phyloP scores from a whole-genome alignment of 2,113 vertebrate genomes.

The Chaenogobius annularis region DNA sequence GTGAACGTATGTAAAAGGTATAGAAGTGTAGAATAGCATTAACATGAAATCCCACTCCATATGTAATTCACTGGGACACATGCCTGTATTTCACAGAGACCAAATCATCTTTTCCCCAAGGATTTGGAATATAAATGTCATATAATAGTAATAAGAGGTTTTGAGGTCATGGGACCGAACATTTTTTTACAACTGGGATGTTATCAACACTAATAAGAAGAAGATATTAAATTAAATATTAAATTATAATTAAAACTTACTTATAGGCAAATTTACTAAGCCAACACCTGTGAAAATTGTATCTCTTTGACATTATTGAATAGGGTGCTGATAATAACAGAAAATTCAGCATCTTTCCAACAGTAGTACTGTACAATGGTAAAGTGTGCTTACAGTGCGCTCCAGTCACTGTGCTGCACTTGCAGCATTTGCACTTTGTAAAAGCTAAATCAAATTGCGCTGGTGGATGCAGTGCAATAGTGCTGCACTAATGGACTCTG shows the following conservation, averaged over 20 bases:
- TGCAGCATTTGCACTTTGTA: slow-evolving; percentile 17
- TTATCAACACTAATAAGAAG: too few relatives aligned
- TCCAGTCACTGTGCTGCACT: slow-evolving; percentile 37
- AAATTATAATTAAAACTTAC: background rate
- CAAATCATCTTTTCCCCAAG: too few relatives aligned
- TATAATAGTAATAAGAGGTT: too few relatives aligned
- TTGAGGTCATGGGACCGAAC: too few relatives aligned
- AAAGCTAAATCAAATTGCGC: slow-evolving; percentile 43
- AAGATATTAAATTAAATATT: too few relatives aligned
- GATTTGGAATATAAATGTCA: too few relatives aligned
- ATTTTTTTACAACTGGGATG: too few relatives aligned
- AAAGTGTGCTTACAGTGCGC: background rate
- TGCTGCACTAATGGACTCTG: slow-evolving; percentile 35
- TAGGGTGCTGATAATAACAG: background rate
- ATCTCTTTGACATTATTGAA: background rate
- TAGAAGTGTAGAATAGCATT: background rate
- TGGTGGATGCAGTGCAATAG: slow-evolving; percentile 32
- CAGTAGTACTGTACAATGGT: background rate
- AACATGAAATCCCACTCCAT: background rate
- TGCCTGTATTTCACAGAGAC: too few relatives aligned
- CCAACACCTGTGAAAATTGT: background rate
- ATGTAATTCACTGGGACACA: background rate
- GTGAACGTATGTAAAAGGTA: background rate
- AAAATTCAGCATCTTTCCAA: background rate
- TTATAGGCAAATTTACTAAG: background rate